Percentiles rank a stretch among this genome's conserved stretches.
Conservation (phyloP, 2,113 vertebrate genomes). For the Mormyrus lacerda region DNA sequence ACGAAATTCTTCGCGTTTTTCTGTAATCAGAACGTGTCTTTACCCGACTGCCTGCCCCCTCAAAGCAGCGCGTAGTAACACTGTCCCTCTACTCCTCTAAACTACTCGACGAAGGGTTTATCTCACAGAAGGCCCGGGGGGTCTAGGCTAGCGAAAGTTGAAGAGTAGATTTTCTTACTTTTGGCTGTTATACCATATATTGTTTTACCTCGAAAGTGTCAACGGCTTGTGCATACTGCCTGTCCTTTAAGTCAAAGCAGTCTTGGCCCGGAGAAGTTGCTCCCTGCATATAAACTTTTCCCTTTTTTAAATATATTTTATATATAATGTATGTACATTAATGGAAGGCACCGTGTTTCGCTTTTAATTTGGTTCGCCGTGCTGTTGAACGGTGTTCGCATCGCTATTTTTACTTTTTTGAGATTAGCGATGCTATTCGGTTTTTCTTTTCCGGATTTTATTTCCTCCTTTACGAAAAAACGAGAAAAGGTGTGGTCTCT, state of each 20-base stretch:
- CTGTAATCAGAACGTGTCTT: background rate
- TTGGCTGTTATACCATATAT: background rate
- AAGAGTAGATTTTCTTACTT: background rate
- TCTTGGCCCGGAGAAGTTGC: background rate
- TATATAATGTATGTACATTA: background rate
- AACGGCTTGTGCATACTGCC: background rate
- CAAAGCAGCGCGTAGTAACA: background rate
- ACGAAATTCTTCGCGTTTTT: background rate
- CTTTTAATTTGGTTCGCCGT: background rate
- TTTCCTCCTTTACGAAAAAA: background rate
- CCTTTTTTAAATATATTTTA: background rate
- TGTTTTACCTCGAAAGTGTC: background rate
- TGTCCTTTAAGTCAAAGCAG: background rate
- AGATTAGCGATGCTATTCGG: background rate
- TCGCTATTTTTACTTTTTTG: conserved; percentile 3
- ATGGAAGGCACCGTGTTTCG: background rate
- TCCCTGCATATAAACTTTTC: background rate
- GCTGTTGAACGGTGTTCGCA: background rate
- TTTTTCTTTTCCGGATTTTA: background rate
- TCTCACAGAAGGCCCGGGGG: background rate
- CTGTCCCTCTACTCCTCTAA: background rate
- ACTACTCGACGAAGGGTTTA: background rate
- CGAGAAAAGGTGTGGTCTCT: background rate
- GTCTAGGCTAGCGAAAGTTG: background rate
- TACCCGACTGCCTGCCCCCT: background rate